Conservation (phyloP, 2,113 vertebrate species). For the Psittacara wagleri region DNA sequence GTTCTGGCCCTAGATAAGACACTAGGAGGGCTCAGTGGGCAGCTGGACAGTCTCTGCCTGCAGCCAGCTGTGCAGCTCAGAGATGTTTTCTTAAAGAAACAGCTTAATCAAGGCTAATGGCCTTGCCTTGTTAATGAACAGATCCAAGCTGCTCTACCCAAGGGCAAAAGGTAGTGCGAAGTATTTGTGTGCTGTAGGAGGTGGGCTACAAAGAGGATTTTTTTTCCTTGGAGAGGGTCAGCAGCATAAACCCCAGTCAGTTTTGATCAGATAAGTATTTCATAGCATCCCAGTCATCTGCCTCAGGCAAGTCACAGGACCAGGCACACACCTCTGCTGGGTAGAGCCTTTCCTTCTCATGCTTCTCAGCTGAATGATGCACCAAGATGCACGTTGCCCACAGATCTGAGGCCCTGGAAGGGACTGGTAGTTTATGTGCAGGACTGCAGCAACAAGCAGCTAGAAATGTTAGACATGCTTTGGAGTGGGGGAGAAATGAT, state of each 20-base stretch:
- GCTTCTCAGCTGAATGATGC: background rate
- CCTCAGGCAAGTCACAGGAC: fast-evolving
- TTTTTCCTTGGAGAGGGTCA: background rate
- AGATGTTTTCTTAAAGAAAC: background rate
- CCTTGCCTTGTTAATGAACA: background rate
- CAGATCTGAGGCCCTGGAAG: background rate
- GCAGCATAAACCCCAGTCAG: background rate
- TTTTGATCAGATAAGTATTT: slow-evolving; percentile 1
- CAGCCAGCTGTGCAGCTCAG: background rate
- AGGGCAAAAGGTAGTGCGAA: background rate
- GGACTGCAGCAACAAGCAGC: fast-evolving
- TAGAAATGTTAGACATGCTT: background rate
- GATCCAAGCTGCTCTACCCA: background rate
- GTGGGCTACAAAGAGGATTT: background rate
- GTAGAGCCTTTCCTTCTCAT: background rate
- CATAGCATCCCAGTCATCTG: background rate
- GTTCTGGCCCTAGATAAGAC: background rate
- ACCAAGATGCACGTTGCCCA: background rate
- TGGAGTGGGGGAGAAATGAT: background rate
- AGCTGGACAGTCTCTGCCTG: background rate
- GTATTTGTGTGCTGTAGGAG: background rate
- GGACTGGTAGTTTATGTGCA: background rate
- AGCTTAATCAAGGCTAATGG: background rate
- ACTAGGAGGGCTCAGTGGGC: background rate
- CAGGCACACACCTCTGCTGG: background rate